Conservation (phyloP, 2,113 vertebrate species). For the Planiliza haematocheilus region DNA sequence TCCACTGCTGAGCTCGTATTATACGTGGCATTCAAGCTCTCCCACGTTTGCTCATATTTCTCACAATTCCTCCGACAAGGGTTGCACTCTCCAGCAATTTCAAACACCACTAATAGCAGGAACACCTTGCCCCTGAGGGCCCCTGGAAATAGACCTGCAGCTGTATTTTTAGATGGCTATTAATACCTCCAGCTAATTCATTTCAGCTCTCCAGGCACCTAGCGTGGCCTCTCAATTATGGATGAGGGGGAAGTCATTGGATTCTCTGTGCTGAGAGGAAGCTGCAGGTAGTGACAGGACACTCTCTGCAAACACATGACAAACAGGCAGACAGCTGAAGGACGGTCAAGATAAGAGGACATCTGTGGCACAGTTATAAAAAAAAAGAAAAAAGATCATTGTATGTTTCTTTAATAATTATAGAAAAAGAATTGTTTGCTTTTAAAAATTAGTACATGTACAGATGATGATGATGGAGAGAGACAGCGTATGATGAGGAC, state of each 20-base stretch:
- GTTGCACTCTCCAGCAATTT: constrained; percentile 43
- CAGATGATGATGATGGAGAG: background rate
- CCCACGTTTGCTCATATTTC: constrained; percentile 31
- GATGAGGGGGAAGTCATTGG: constrained; percentile 83
- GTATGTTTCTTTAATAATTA: background rate
- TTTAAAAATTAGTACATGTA: background rate
- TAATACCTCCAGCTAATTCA: constrained; percentile 84
- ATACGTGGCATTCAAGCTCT: background rate
- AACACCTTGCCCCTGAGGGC: constrained; percentile 64
- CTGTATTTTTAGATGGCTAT: constrained; percentile 82
- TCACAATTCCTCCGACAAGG: constrained; percentile 30
- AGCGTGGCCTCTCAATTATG: constrained; percentile 82
- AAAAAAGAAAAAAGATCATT: background rate
- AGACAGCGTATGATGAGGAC: background rate
- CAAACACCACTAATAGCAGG: constrained; percentile 47
- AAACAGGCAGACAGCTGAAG: constrained; percentile 64
- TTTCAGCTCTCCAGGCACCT: constrained; percentile 81
- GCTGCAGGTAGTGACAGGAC: constrained; percentile 63
- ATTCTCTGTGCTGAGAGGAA: constrained; percentile 73
- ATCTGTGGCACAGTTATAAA: constrained; percentile 1
- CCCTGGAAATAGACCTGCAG: constrained; percentile 76
- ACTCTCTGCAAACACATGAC: constrained; percentile 62
- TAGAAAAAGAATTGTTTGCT: background rate
- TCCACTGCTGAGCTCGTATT: background rate
- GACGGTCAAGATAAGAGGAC: constrained; percentile 23